Conservation (phyloP, 2,797 vertebrate genomes). For the Novumbra hubbsi region DNA sequence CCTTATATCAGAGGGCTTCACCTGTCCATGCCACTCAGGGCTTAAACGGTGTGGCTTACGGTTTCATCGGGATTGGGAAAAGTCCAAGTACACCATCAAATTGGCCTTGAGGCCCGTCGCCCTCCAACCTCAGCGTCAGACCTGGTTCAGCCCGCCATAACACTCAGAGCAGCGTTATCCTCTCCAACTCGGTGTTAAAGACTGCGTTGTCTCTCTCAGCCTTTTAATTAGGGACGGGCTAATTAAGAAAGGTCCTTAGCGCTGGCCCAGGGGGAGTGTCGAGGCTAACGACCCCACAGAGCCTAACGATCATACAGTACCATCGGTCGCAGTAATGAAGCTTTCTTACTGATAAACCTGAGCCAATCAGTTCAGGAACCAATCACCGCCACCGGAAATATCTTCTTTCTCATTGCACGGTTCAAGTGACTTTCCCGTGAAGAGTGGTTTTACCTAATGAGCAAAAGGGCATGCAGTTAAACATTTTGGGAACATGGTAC, state of each 20-base stretch:
- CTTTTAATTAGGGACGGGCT: conserved; percentile 74
- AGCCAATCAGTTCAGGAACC: neutral
- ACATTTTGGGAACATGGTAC: neutral
- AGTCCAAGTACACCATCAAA: no score
- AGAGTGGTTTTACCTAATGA: neutral
- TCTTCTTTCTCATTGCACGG: conserved; percentile 42
- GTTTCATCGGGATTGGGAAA: no score
- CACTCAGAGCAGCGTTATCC: neutral
- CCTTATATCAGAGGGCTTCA: no score
- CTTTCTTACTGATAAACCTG: neutral
- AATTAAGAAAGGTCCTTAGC: conserved; percentile 65
- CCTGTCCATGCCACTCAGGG: no score
- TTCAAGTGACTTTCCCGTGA: conserved; percentile 26
- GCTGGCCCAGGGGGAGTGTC: neutral
- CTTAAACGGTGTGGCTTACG: no score
- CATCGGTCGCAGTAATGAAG: conserved; percentile 66
- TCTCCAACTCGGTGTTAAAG: conserved; percentile 57
- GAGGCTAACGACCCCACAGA: neutral
- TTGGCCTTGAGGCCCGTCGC: no score
- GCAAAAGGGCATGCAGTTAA: neutral
- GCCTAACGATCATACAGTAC: conserved; percentile 49
- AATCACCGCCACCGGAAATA: conserved; percentile 36
- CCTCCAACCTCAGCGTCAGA: no score
- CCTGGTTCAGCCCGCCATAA: neutral
- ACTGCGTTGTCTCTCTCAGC: conserved; percentile 50